Percentiles rank a stretch among this genome's conserved stretches.
These are phyloP conservation scores for Acrobasis suavella DNA, from an alignment of 2,888 invertebrate species.

Conservation along the genomic window DNA sequence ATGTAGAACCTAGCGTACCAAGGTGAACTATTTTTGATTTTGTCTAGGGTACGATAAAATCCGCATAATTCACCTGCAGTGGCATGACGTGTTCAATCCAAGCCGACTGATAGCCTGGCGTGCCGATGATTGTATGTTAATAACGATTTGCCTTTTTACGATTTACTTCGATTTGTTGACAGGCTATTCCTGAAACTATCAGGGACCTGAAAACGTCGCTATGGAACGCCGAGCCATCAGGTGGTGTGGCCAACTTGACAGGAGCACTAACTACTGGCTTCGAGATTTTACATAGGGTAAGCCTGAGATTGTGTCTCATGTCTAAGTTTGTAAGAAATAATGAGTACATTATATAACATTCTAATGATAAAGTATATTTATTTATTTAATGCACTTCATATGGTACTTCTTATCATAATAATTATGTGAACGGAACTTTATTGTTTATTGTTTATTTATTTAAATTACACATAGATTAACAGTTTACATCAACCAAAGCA, in stretches of 20 bases:
- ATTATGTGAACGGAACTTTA: too few relatives aligned
- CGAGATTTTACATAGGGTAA: slow-evolving; percentile 93
- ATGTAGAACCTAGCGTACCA: slow-evolving; percentile 23
- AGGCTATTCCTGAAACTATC: slow-evolving; percentile 92
- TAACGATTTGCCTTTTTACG: slow-evolving; percentile 5
- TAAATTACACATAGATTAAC: too few relatives aligned
- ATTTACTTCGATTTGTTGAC: slow-evolving; percentile 34
- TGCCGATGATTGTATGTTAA: slow-evolving; percentile 2
- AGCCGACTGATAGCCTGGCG: slow-evolving; percentile 2
- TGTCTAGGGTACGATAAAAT: slow-evolving; percentile 17
- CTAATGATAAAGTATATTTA: too few relatives aligned
- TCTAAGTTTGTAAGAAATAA: neutral
- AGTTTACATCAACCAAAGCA: too few relatives aligned
- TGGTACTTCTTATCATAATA: too few relatives aligned
- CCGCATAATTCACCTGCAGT: slow-evolving; percentile 20
- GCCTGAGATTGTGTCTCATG: neutral
- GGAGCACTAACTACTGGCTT: slow-evolving; percentile 96
- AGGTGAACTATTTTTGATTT: slow-evolving; percentile 27
- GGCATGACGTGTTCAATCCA: slow-evolving; percentile 6
- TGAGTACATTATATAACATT: too few relatives aligned
- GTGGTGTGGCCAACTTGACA: slow-evolving; percentile 92
- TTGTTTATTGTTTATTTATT: too few relatives aligned
- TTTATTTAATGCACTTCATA: too few relatives aligned
- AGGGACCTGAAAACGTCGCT: slow-evolving; percentile 90
- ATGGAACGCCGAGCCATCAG: slow-evolving; percentile 88